Percentiles rank a stretch among this genome's conserved stretches.
These are phyloP conservation scores for Elgaria multicarinata DNA, from an alignment of 2,113 vertebrate species.

Conservation along the genomic window DNA sequence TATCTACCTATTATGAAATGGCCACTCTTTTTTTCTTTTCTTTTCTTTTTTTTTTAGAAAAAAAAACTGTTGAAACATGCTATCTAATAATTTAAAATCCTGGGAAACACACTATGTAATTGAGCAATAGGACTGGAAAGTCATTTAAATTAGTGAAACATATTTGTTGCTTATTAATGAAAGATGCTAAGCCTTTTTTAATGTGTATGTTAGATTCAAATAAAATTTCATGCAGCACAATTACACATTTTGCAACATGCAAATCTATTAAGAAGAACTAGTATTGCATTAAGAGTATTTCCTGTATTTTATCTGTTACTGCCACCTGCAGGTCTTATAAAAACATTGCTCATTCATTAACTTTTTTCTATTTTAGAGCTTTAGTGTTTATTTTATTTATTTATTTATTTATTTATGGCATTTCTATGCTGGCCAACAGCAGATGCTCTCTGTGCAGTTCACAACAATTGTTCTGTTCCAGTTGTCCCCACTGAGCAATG, in stretches of 20 bases:
- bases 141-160: background rate
- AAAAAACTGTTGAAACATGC: background rate
- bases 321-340: conserved; percentile 63
- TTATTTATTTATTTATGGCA: no score
- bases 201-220: background rate
- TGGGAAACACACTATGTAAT: background rate
- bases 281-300: background rate
- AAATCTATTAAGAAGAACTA: background rate
- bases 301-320: conserved; percentile 53
- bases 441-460: no score
- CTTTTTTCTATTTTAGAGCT: background rate
- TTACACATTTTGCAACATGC: conserved; percentile 26
- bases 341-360: background rate
- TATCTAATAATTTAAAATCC: background rate
- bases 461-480: background rate
- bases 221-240: conserved; percentile 13
- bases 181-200: conserved; percentile 20
- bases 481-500: background rate
- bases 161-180: conserved; percentile 2
- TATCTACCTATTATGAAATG: conserved; percentile 5
- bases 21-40: no score
- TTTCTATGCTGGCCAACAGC: no score
- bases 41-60: background rate
- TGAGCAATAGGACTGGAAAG: rapidly evolving
- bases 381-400: no score